Percentiles rank a stretch among this genome's conserved stretches.
Conservation (phyloP, 2,888 invertebrate species). For the Beris chalybata region DNA sequence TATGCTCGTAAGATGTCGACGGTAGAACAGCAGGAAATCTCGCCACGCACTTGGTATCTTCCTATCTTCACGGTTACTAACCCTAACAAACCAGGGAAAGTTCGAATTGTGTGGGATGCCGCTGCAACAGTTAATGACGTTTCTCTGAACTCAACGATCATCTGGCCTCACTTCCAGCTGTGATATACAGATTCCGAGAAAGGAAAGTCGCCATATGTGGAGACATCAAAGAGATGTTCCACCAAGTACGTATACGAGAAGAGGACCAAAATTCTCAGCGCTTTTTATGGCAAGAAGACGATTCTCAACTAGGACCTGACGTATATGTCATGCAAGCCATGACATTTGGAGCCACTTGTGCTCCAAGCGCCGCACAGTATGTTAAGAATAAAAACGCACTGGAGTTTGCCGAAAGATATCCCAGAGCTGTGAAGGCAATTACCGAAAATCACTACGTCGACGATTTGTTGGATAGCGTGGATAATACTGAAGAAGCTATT, state of each 20-base stretch:
- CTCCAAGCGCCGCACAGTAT: slow-evolving; percentile 37
- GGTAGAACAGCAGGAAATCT: slow-evolving; percentile 32
- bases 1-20: slow-evolving; percentile 38
- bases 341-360: slow-evolving; percentile 41
- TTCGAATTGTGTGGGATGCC: slow-evolving; percentile 48
- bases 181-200: slow-evolving; percentile 50
- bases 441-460: slow-evolving; percentile 26
- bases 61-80: slow-evolving; percentile 44
- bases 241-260: slow-evolving; percentile 40
- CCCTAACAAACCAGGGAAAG: slow-evolving; percentile 43
- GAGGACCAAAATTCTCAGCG: slow-evolving; percentile 45
- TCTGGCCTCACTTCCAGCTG: slow-evolving; percentile 45
- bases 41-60: slow-evolving; percentile 42
- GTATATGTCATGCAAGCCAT: slow-evolving; percentile 39
- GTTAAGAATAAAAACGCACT: slow-evolving; percentile 38
- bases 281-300: slow-evolving; percentile 44
- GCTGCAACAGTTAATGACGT: slow-evolving; percentile 43
- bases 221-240: slow-evolving; percentile 45
- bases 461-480: not conserved
- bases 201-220: slow-evolving; percentile 46
- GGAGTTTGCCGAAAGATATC: slow-evolving; percentile 35
- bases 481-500: not conserved
- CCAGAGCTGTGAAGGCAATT: slow-evolving; percentile 37
- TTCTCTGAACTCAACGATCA: slow-evolving; percentile 46
- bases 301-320: slow-evolving; percentile 26